A percentile compares a stretch with the other conserved stretches of the same genome.
These are phyloP conservation scores for Neotoma lepida DNA, from an alignment of 2,113 vertebrate genomes.

Conservation along the genomic window DNA sequence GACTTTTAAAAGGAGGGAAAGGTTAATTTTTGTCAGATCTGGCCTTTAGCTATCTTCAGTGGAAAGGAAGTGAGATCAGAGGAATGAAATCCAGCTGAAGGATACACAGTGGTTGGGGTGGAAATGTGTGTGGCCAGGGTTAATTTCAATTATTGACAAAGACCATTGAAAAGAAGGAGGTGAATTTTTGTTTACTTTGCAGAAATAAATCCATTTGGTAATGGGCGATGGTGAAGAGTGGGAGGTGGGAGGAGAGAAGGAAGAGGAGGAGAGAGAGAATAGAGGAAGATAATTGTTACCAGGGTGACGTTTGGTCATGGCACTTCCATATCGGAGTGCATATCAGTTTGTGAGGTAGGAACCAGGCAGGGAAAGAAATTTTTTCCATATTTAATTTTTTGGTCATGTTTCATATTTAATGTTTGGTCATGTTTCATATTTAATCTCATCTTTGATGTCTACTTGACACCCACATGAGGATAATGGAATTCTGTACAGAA, in stretches of 20 bases:
- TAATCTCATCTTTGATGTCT: not conserved
- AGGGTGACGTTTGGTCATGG: not conserved
- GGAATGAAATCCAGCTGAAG: not conserved
- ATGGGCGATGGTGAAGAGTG: not conserved
- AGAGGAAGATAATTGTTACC: not conserved
- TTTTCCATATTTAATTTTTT: slow-evolving; percentile 21
- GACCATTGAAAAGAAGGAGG: not conserved
- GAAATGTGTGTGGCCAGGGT: not conserved
- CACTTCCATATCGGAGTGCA: not conserved
- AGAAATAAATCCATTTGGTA: not conserved
- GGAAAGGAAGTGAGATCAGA: not conserved
- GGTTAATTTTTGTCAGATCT: not conserved
- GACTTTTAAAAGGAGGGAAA: not conserved
- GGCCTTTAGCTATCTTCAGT: not conserved
- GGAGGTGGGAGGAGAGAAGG: not conserved
- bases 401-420: not conserved
- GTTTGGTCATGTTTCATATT: not conserved
- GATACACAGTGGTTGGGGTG: not conserved
- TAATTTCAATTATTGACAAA: slow-evolving; percentile 8
- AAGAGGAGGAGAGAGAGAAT: not conserved
- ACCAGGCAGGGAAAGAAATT: not conserved
- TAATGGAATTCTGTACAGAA: not conserved
- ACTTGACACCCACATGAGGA: not conserved
- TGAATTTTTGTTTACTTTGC: not conserved
- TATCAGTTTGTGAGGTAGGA: not conserved